These are phyloP conservation scores for Numenius arquata DNA, from an alignment of 2,113 vertebrate genomes.

Conservation along the genomic window DNA sequence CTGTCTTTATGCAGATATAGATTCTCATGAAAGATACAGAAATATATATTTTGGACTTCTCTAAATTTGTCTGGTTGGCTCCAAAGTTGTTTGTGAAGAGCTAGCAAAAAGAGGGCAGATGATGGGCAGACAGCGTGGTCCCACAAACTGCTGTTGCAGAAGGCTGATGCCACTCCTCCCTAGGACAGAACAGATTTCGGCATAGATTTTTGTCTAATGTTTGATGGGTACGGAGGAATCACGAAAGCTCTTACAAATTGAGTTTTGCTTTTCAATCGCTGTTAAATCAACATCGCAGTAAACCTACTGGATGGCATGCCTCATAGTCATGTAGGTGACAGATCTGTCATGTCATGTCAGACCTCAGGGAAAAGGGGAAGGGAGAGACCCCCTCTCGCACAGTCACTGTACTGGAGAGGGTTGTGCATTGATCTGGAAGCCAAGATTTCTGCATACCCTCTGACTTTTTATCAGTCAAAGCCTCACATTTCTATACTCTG, in stretches of 20 bases:
- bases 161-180: not conserved
- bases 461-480: not conserved
- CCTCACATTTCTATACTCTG: accelerated
- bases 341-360: not conserved
- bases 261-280: not conserved
- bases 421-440: not conserved
- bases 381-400: not conserved
- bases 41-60: not conserved
- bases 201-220: not conserved
- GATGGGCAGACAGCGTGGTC: accelerated
- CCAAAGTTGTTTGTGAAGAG: not conserved
- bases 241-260: not conserved
- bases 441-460: not conserved
- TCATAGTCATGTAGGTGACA: not conserved
- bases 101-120: not conserved
- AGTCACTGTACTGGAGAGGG: not conserved
- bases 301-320: not conserved
- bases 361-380: not conserved
- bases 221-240: not conserved
- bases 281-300: not conserved
- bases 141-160: not conserved
- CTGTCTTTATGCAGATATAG: not conserved
- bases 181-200: not conserved
- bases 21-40: not conserved
- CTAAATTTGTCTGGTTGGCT: not conserved